Evolutionary conservation across 2,888 invertebrate species (phyloP).

Genomic region (Pyralis farinalis): DNA sequence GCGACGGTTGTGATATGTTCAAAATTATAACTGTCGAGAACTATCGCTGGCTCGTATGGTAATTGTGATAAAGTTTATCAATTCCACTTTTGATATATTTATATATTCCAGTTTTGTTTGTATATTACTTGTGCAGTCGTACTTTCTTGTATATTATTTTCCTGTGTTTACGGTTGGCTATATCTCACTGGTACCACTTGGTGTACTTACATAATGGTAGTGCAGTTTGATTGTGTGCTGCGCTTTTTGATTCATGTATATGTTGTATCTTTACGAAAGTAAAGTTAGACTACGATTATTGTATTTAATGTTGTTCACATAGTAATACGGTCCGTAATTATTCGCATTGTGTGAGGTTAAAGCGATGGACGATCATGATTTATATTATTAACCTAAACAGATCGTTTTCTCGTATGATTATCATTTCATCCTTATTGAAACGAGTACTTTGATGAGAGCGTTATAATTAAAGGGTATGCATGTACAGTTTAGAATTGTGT

Average conservation of each 20-base stretch:
- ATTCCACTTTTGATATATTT: conserved; percentile 26
- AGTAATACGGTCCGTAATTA: conserved; percentile 2
- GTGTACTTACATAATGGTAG: too few species aligned
- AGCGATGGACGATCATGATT: conserved; percentile 1
- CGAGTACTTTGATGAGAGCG: not conserved
- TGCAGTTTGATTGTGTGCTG: too few species aligned
- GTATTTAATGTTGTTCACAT: too few species aligned
- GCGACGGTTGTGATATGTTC: conserved; percentile 28
- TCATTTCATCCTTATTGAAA: not conserved
- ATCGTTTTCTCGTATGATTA: not conserved
- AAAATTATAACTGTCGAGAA: conserved; percentile 14
- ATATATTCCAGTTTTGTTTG: conserved; percentile 21
- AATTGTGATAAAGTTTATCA: conserved; percentile 18
- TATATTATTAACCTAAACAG: conserved; percentile 5
- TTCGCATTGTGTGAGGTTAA: not conserved
- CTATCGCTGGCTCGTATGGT: conserved; percentile 7
- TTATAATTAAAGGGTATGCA: conserved; percentile 4
- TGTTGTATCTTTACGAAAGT: too few species aligned
- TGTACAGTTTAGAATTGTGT: not conserved
- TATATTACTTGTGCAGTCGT: conserved; percentile 14
- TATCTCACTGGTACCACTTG: too few species aligned
- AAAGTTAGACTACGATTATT: too few species aligned
- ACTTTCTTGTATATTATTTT: conserved; percentile 11
- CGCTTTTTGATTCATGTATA: too few species aligned
- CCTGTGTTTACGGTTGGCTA: not conserved